Evolutionary conservation across 2,888 invertebrate species (phyloP), one percentile per base, ranked within the genome.

Genomic region (Dryococelus australis): DNA sequence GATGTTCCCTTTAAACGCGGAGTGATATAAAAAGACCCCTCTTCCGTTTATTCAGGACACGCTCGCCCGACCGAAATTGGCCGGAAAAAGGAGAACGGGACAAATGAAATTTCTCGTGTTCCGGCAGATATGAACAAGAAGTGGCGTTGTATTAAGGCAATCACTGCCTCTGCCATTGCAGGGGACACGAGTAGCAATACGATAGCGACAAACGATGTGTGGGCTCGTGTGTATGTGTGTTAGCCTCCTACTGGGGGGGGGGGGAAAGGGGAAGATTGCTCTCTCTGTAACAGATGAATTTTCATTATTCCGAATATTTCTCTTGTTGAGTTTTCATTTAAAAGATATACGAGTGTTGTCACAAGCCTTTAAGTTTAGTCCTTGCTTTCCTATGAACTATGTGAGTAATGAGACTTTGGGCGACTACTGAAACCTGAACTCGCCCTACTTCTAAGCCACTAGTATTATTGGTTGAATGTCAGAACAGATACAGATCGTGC

Each of bases 41-140:
- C 65, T 65, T 65, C 65, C 65, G 65, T 65, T 65, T 24, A 65
- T 65, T 65, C 65, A 0, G 65, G 65, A n/a, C 65, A 65, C 65
- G 65, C 65, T n/a, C 65, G 65, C 65, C 65, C 65, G n/a, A 8
- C 24, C 65, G 20, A 65, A 65, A 65, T 65, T 65, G 65, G 65
- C 65, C 65, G 65, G 65, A 65, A 65, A 65, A 20, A 65, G 65
- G 65, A 24, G 65, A 8, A 24, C 20, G 8, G 65, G 16, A 20
- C 8, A 65, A 65, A 65, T 65, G 65, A 65, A 65, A 65, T 65
- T 65, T 65, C n/a, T 8, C 65, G 20, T 65, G 65, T 65, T 65
- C 65, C 65, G n/a, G 65, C 65, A 65, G 24, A 65, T n/a, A 65
- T 65, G 65, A 65, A 65, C 65, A 65, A 65, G 65, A 65, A 65